These are phyloP conservation scores for Lasioglossum oenotherae DNA, from an alignment of 2,888 invertebrate genomes.

Conservation along the genomic window DNA sequence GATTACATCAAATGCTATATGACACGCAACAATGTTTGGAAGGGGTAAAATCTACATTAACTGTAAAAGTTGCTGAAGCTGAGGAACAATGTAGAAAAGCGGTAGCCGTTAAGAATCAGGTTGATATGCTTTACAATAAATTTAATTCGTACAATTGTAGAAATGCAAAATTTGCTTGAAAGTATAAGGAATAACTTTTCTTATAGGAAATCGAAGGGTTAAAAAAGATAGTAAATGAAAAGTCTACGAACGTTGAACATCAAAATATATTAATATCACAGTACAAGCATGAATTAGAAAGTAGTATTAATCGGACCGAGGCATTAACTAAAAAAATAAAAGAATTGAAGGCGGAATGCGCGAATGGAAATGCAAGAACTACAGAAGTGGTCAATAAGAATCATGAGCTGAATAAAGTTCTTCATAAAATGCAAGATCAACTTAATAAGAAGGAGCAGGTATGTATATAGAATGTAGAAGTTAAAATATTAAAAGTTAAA, in stretches of 20 bases:
- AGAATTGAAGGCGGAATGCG: slow-evolving; percentile 67
- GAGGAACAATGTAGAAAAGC: slow-evolving; percentile 74
- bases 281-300: slow-evolving; percentile 71
- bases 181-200: slow-evolving; percentile 14
- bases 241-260: slow-evolving; percentile 70
- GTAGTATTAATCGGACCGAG: slow-evolving; percentile 65
- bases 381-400: slow-evolving; percentile 63
- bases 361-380: slow-evolving; percentile 50
- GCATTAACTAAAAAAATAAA: slow-evolving; percentile 66
- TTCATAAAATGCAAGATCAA: slow-evolving; percentile 74
- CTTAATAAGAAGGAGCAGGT: slow-evolving; percentile 77
- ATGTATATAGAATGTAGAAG: neutral
- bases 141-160: neutral
- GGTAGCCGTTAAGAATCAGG: slow-evolving; percentile 72
- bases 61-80: slow-evolving; percentile 72
- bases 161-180: slow-evolving; percentile 4
- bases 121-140: slow-evolving; percentile 45
- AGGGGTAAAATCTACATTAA: slow-evolving; percentile 77
- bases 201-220: slow-evolving; percentile 76
- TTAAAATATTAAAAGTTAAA: neutral
- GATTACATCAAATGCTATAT: slow-evolving; percentile 85
- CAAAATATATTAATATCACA: slow-evolving; percentile 58
- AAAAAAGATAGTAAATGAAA: slow-evolving; percentile 78
- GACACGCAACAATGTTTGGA: slow-evolving; percentile 85
- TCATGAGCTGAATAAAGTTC: slow-evolving; percentile 66